Conservation (phyloP, 2,797 vertebrate species). For the Sus cebifrons region DNA sequence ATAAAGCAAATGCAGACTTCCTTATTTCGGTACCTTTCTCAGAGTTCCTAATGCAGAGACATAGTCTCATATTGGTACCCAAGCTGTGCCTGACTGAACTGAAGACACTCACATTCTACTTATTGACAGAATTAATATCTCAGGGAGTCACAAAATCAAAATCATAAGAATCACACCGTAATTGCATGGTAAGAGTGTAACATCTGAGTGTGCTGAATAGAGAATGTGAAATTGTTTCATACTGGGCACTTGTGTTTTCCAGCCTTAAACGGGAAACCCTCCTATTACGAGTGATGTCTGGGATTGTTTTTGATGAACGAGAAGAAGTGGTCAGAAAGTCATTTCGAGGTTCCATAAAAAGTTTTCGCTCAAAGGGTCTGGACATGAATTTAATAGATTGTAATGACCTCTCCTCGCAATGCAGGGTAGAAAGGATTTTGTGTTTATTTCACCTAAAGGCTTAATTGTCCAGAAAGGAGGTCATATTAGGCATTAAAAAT, state of each 20-base stretch:
- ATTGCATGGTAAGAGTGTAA: neutral
- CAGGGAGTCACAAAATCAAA: neutral
- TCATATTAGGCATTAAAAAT: neutral
- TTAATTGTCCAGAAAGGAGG: constrained; percentile 7
- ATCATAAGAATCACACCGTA: neutral
- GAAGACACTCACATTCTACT: neutral
- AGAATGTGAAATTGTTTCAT: neutral
- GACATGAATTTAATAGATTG: neutral
- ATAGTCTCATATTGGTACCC: neutral
- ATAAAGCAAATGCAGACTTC: neutral
- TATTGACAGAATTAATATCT: neutral
- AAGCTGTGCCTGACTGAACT: neutral
- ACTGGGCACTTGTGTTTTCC: neutral
- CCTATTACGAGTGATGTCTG: neutral
- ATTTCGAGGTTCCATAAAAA: neutral
- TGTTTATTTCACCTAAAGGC: neutral
- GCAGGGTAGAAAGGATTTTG: neutral
- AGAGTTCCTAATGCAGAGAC: neutral
- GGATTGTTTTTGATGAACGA: neutral
- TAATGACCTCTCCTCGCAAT: neutral
- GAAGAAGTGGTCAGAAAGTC: constrained; percentile 27
- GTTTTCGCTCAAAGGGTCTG: neutral
- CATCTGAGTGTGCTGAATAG: neutral
- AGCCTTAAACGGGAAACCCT: neutral
- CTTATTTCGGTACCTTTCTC: neutral